These are phyloP conservation scores for Nephrotoma appendiculata DNA, from an alignment of 2,888 invertebrate species.

Conservation along the genomic window DNA sequence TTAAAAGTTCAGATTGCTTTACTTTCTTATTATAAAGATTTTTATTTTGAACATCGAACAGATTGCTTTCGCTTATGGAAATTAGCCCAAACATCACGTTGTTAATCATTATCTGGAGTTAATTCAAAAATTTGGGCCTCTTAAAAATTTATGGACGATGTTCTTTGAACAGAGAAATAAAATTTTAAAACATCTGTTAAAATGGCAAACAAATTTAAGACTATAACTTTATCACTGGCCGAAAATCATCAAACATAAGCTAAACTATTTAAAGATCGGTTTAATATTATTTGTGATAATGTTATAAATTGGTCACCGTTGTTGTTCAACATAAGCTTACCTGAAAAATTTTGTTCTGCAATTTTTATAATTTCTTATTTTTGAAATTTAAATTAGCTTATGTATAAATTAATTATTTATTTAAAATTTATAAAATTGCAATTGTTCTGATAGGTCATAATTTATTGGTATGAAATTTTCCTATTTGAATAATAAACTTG, in stretches of 20 bases:
- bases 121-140: not conserved
- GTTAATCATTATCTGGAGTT: not conserved
- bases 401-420: not conserved
- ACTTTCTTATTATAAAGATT: no score
- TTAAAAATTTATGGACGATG: not conserved
- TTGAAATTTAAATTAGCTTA: no score
- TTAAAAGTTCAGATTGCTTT: no score
- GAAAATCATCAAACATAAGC: constrained; percentile 4
- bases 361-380: no score
- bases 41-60: no score
- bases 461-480: no score
- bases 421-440: not conserved
- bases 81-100: no score
- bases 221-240: not conserved
- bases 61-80: no score
- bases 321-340: constrained; percentile 1
- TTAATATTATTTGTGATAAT: constrained; percentile 3
- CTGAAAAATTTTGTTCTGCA: not conserved
- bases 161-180: not conserved
- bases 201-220: not conserved
- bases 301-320: not conserved
- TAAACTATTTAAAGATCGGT: not conserved
- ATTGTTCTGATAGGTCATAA: no score
- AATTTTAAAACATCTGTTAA: not conserved
- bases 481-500: no score